Evolutionary conservation across 2,113 vertebrate species (phyloP), one percentile per base, ranked within the genome.

Genomic region (Narcine bancroftii): DNA sequence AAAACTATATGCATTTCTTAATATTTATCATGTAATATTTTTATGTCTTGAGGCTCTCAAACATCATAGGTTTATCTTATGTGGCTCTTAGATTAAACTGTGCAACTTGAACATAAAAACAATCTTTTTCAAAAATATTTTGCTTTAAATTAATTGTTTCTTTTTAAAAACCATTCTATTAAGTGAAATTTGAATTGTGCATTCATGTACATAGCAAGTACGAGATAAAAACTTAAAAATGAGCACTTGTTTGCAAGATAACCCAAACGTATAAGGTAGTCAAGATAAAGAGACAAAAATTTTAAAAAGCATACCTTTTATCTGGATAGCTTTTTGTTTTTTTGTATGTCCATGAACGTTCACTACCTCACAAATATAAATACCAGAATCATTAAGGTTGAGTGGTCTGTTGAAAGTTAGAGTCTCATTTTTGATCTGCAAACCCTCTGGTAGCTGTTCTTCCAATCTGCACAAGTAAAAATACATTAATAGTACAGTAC

Each of bases 361-460:
- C 33, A 94, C 95, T 94, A 98, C 98, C 93, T 97, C 97, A 93
- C 98, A 99, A 93, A 97, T 93, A 0, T 99, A 99, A 92, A 97
- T 96, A 89, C 98, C 98, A 45, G 97, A 98, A 95, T 99, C 97
- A 93, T 98, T 99, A 72, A 95, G 97, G 93, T 96, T 96, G 96
- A 99, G 92, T 0, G 98, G 97, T 50, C 95, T 96, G 77, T 94
- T 96, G 96, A 99, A 99, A 93, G 96, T 94, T 83, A 99, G 95
- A 93, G 95, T 98, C 92, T 96, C 97, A 94, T 99, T 98, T 93
- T 95, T 95, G 93, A 96, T 94, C 21, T 96, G 93, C 92, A 98
- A 95, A 29, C 98, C 97, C 50, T 97, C 96, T 47, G 98, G 98
- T 97, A 98, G 97, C 0, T 94, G 94, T 75, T 96, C 96, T 94